A percentile compares a stretch with the other conserved stretches of the same genome.
These are phyloP conservation scores for Telmatherina bonti DNA, from an alignment of 2,797 vertebrate species.

Conservation along the genomic window DNA sequence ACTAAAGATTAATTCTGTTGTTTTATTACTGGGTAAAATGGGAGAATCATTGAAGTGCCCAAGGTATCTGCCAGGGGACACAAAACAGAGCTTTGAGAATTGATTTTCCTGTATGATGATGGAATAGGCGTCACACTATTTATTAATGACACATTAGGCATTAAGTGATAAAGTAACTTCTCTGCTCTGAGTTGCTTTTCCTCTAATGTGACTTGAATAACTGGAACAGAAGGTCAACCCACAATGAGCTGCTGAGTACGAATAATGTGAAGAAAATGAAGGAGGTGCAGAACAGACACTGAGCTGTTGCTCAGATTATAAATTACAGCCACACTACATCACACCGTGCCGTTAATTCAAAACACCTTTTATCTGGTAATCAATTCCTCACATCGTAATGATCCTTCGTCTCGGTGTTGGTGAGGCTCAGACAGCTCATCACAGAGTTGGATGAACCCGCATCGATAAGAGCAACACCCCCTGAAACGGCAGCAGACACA, in stretches of 20 bases:
- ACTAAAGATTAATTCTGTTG: too few relatives aligned
- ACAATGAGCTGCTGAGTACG: neutral
- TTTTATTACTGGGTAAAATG: too few relatives aligned
- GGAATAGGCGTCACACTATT: too few relatives aligned
- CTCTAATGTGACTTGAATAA: neutral
- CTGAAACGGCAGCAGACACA: neutral
- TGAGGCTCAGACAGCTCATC: neutral
- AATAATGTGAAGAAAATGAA: neutral
- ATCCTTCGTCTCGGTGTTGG: neutral
- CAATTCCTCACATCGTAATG: neutral
- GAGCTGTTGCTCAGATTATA: neutral
- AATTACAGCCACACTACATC: neutral
- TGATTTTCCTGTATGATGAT: too few relatives aligned
- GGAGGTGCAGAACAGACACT: neutral
- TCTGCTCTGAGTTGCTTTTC: neutral
- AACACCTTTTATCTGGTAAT: slow-evolving; percentile 4
- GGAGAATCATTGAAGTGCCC: too few relatives aligned
- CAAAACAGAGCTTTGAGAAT: too few relatives aligned
- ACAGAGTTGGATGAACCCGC: neutral
- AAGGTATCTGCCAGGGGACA: too few relatives aligned
- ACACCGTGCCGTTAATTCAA: neutral
- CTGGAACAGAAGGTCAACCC: neutral
- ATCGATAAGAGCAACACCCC: neutral
- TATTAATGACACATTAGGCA: too few relatives aligned
- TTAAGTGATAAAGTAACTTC: too few relatives aligned